Evolutionary conservation across 2,113 vertebrate species (phyloP), one percentile per base, ranked within the genome.

Genomic region (Pseudorhombus dupliciocellatus): DNA sequence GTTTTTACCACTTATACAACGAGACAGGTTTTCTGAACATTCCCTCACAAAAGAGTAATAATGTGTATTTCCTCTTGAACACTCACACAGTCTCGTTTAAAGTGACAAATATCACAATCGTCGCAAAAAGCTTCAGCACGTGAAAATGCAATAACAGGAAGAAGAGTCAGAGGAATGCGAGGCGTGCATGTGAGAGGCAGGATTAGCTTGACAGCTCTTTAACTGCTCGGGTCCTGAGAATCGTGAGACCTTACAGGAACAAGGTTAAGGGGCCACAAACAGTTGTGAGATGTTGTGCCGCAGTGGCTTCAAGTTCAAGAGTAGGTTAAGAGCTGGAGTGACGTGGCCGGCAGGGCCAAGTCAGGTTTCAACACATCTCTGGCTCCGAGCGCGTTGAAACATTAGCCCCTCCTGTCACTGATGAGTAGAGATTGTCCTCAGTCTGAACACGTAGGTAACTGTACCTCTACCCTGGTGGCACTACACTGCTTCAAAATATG

Each of bases 401-500:
- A 46, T 54, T 62, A 73, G 34, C 77, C 7, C 76, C 68, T 62
- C 37, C 59, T 62, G 61, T 79, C 75, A 74, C 51, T 2, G 50
- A 58, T 1, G 77, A 55, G 44, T 51, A 68, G 2, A 50, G 46
- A 20, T 50, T n/a, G 46, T 68, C 67, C 73, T 64, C 26, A 16
- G 79, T 80, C 75, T 55, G 71, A 67, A 73, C 80, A 26, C 22
- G 77, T 22, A 72, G 28, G 9, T 59, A 51, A 52, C 66, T 76
- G 84, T n/a, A 87, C 80, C 77, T 54, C 51, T 65, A 84, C 56
- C 84, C 67, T 11, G n/a, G 21, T 59, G 73, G 51, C 76, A 77
- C 70, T 78, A 76, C 20, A 59, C 56, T 70, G 54, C 80, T 81
- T 80, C 84, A 83, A 79, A 90, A 86, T 77, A 81, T 37, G 2